Evolutionary conservation across 2,888 invertebrate species (phyloP), one percentile per base, ranked within the genome.

Genomic region (Megamerina dolium): DNA sequence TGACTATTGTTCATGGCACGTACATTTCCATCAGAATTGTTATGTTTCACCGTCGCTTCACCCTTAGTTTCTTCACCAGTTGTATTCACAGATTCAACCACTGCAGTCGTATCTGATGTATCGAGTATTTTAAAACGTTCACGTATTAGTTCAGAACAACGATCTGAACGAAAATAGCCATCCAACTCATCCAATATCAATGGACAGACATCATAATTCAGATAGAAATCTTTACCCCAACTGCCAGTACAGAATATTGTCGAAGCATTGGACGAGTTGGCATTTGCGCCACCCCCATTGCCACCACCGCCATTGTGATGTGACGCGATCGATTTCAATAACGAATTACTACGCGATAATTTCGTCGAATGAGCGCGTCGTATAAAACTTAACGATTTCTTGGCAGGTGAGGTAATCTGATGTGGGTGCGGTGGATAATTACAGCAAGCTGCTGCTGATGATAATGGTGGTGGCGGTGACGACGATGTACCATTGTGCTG

Each of bases 291-390:
- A n/a, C 53, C 51, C 21, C 53, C 52, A 39, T 53, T 50, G 20
- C 56, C 52, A n/a, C n/a, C n/a, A n/a, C n/a, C n/a, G 8, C 10
- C 8, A 37, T 59, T 46, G 50, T 60, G 39, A 50, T 55, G 60
- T 19, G 75, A 68, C 37, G 77, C 76, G 51, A 79, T 75, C 54
- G 78, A 78, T 49, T 80, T 75, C 10, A 81, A 60, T 48, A 81
- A 63, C 2, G 80, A 80, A 58, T 81, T 81, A 56, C 81, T 84
- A 46, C 84, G 75, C 2, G 82, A 80, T 36, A 85, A 63, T 63
- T 85, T 85, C 2, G 84, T 83, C 53, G 84, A 84, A 57, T 85
- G 80, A 5, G 84, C 83, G 43, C 84, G 74, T 10, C 85, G 75
- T 56, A 85, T 83, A 54, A 84, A 80, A 59, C 77, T 80, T 21